Evolutionary conservation across 2,113 vertebrate genomes (phyloP).

Genomic region (Callospermophilus lateralis): DNA sequence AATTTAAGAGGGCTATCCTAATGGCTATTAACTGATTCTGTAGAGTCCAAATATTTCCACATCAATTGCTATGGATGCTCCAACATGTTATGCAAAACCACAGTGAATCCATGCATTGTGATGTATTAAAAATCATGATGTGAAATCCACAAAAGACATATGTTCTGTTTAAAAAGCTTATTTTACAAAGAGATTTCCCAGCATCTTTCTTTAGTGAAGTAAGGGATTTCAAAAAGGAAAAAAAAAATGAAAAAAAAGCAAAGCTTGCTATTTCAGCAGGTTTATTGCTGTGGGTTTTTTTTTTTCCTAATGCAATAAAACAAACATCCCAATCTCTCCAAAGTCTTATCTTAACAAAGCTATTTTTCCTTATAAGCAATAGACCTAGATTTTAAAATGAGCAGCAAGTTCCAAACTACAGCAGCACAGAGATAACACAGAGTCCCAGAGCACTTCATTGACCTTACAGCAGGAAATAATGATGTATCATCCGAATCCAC

Average conservation of each 20-base stretch:
- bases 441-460: constrained; percentile 30
- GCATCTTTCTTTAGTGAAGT: not conserved
- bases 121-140: not conserved
- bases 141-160: not conserved
- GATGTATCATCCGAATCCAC: constrained; percentile 8
- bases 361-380: constrained; percentile 68
- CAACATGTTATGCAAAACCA: not conserved
- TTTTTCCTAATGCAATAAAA: constrained; percentile 40
- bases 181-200: constrained; percentile 54
- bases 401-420: not conserved
- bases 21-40: not conserved
- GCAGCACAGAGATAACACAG: not conserved
- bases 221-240: constrained; percentile 16
- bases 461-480: constrained; percentile 61
- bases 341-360: constrained; percentile 62
- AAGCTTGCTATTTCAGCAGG: constrained; percentile 61
- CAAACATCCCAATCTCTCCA: constrained; percentile 55
- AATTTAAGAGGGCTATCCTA: not conserved
- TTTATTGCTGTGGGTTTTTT: constrained; percentile 57
- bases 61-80: not conserved
- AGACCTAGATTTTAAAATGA: constrained; percentile 52
- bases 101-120: not conserved
- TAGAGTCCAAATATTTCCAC: not conserved
- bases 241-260: constrained; percentile 23
- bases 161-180: constrained; percentile 14